Evolutionary conservation across 2,113 vertebrate species (phyloP).

Genomic region (Plecotus auritus): DNA sequence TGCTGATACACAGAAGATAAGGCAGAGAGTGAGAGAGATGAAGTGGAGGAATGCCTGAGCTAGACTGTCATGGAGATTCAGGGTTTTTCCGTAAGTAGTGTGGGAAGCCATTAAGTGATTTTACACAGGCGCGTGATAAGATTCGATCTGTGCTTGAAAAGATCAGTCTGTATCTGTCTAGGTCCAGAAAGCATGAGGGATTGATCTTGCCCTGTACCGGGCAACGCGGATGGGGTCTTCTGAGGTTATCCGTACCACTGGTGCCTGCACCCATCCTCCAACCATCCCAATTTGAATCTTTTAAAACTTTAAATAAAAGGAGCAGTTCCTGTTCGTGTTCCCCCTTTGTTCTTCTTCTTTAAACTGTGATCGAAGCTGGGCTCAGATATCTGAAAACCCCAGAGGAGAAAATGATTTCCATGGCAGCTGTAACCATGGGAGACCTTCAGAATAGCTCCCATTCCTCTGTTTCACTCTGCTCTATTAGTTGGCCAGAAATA

Average conservation of each 20-base stretch:
- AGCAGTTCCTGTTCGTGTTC: constrained; percentile 35
- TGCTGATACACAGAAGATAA: neutral
- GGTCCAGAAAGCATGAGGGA: neutral
- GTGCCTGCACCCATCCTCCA: neutral
- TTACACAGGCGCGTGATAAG: neutral
- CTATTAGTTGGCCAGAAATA: constrained; percentile 63
- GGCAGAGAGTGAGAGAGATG: neutral
- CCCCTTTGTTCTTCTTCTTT: constrained; percentile 64
- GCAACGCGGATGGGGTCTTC: neutral
- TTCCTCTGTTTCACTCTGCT: constrained; percentile 19
- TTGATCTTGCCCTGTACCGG: neutral
- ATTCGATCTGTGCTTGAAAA: constrained; percentile 22
- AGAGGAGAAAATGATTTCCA: constrained; percentile 80
- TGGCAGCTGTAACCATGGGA: constrained; percentile 85
- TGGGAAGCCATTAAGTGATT: neutral
- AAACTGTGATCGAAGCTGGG: constrained; percentile 54
- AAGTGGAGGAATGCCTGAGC: neutral
- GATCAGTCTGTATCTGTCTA: neutral
- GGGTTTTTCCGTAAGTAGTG: neutral
- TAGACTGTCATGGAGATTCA: neutral
- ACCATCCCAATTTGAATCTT: constrained; percentile 13
- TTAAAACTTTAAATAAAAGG: constrained; percentile 63
- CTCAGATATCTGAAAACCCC: constrained; percentile 74
- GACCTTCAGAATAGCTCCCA: constrained; percentile 74
- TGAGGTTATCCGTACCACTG: neutral